Percentiles rank a stretch among this genome's conserved stretches.
These are phyloP conservation scores for Nymphalis polychloros DNA, from an alignment of 2,888 invertebrate species.

Conservation along the genomic window DNA sequence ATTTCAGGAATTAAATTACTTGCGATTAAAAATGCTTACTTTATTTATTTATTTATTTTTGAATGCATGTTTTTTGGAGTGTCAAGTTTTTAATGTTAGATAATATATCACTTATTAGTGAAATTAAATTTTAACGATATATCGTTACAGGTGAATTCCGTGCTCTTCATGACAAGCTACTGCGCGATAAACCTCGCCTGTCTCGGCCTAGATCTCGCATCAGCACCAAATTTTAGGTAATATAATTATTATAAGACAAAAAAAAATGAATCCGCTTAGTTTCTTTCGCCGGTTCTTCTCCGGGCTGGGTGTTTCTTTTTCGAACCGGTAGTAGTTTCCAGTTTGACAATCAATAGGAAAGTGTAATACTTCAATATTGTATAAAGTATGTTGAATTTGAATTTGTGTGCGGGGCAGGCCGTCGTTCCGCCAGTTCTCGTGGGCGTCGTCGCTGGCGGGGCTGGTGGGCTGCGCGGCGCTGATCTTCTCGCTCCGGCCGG, in stretches of 20 bases:
- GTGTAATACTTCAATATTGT: too few species aligned
- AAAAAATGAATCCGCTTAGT: too few species aligned
- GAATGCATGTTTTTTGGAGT: too few species aligned
- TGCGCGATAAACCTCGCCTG: conserved; percentile 98
- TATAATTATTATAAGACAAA: conserved; percentile 17
- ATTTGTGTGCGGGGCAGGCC: conserved; percentile 84
- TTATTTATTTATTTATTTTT: too few species aligned
- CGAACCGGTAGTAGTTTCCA: too few species aligned
- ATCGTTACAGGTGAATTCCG: conserved; percentile 88
- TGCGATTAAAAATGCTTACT: too few species aligned
- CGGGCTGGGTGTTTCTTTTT: too few species aligned
- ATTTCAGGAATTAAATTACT: too few species aligned
- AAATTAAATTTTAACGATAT: background rate
- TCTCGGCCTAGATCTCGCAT: conserved; percentile 96
- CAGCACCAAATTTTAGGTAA: conserved; percentile 98
- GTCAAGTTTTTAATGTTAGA: background rate
- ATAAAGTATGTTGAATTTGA: too few species aligned
- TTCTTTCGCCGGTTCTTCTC: too few species aligned
- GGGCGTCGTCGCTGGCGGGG: conserved; percentile 95
- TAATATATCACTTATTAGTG: background rate
- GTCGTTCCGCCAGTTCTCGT: conserved; percentile 97
- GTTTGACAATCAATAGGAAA: too few species aligned
- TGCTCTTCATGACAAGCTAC: conserved; percentile 97
- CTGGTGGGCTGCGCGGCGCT: conserved; percentile 92
- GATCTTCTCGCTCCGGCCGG: conserved; percentile 97